Evolutionary conservation across 2,888 invertebrate species (phyloP).

Genomic region (Nesidiocoris tenuis): DNA sequence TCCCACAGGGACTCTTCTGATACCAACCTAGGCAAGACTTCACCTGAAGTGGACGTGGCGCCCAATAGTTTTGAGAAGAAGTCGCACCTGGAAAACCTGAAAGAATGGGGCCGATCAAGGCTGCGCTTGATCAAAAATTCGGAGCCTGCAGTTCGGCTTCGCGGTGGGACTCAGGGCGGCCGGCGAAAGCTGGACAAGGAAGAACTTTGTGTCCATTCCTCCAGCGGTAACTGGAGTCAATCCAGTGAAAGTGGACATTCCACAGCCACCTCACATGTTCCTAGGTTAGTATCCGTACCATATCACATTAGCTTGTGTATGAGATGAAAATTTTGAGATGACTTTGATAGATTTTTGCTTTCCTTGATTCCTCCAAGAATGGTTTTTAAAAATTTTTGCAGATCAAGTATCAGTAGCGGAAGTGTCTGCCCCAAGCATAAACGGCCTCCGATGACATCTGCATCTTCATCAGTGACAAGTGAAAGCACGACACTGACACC

Average conservation of each 20-base stretch:
- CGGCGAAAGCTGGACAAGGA: slow-evolving; percentile 57
- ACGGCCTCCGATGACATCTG: slow-evolving; percentile 60
- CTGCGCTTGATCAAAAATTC: slow-evolving; percentile 67
- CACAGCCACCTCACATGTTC: slow-evolving; percentile 68
- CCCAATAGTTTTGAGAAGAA: slow-evolving; percentile 55
- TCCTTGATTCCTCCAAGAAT: too few relatives aligned
- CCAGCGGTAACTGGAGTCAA: slow-evolving; percentile 93
- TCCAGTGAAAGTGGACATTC: slow-evolving; percentile 83
- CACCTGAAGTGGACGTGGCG: slow-evolving; percentile 37
- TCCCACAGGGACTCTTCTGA: slow-evolving; percentile 55
- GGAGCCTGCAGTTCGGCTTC: slow-evolving; percentile 66
- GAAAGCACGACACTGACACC: slow-evolving; percentile 83
- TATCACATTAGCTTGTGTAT: background rate
- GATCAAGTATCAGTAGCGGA: slow-evolving; percentile 56
- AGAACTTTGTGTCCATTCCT: slow-evolving; percentile 79
- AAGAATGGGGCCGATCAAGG: slow-evolving; percentile 81
- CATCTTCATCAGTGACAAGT: slow-evolving; percentile 79
- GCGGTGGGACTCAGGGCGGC: slow-evolving; percentile 61
- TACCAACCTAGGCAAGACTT: slow-evolving; percentile 58
- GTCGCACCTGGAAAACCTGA: slow-evolving; percentile 76
- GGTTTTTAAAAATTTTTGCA: too few relatives aligned
- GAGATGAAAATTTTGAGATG: too few relatives aligned
- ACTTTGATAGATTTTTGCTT: too few relatives aligned
- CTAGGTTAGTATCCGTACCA: slow-evolving; percentile 58
- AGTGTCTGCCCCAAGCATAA: slow-evolving; percentile 56